A percentile compares a stretch with the other conserved stretches of the same genome.
phyloP scores from a whole-genome alignment of 1,140 invertebrate species.

The Atta cephalotes region DNA sequence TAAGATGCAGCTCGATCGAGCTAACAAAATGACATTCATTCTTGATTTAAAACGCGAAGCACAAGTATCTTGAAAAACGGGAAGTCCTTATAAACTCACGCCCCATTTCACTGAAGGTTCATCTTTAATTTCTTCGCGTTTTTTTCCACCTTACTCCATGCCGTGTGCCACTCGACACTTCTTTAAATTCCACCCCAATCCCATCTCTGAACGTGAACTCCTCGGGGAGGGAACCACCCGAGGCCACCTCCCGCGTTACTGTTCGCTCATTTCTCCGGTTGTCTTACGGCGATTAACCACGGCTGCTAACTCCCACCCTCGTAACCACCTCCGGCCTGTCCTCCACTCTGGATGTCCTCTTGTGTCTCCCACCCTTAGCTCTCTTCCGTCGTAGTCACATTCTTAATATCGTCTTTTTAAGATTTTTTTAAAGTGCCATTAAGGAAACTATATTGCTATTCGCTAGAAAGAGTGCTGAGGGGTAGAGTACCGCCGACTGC shows the following conservation, averaged over 20 bases:
- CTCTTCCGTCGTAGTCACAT: constrained; percentile 82
- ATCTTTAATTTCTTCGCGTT: constrained; percentile 87
- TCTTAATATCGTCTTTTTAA: constrained; percentile 86
- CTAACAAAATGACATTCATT: constrained; percentile 41
- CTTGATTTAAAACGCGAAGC: constrained; percentile 61
- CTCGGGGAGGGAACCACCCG: constrained; percentile 62
- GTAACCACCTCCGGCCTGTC: constrained; percentile 72
- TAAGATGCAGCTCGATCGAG: constrained; percentile 50
- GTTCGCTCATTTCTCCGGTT: constrained; percentile 86
- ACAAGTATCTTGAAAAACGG: constrained; percentile 64
- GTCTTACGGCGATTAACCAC: constrained; percentile 86
- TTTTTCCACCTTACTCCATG: constrained; percentile 75
- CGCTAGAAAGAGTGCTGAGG: constrained; percentile 59
- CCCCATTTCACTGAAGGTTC: constrained; percentile 86
- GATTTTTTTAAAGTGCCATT: constrained; percentile 86
- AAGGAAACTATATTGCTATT: constrained; percentile 86
- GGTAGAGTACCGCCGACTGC: neutral
- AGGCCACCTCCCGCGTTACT: constrained; percentile 79
- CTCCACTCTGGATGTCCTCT: constrained; percentile 54
- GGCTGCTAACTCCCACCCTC: constrained; percentile 78
- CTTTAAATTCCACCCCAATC: constrained; percentile 83
- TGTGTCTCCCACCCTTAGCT: constrained; percentile 67
- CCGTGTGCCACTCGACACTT: constrained; percentile 83
- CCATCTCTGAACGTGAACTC: constrained; percentile 66
- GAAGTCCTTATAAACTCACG: constrained; percentile 85